Conservation (phyloP, 2,797 vertebrate species). For the Leuciscus waleckii region DNA sequence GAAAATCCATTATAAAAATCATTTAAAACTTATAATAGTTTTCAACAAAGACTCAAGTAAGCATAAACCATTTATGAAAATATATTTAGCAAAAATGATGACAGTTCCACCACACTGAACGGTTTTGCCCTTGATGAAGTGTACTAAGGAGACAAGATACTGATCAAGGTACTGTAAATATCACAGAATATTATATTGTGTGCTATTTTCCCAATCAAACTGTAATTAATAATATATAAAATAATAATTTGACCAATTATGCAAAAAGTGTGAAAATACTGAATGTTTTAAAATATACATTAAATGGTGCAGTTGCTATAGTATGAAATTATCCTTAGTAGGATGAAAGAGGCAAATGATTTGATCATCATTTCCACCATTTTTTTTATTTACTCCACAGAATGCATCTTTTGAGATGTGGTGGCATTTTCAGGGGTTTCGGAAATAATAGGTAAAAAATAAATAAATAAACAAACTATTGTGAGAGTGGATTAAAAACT, state of each 20-base stretch:
- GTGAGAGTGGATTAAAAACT: neutral
- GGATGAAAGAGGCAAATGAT: neutral
- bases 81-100: neutral
- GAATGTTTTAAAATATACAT: neutral
- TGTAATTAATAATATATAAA: neutral
- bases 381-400: neutral
- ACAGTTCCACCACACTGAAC: neutral
- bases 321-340: neutral
- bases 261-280: neutral
- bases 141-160: neutral
- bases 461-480: neutral
- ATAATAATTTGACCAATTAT: neutral
- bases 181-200: neutral
- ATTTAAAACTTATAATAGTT: neutral
- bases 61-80: neutral
- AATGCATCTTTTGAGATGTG: neutral
- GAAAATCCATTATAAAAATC: neutral
- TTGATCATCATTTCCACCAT: too few species aligned
- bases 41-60: neutral
- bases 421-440: neutral
- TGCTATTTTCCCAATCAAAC: neutral
- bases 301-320: neutral
- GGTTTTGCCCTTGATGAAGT: neutral
- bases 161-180: neutral
- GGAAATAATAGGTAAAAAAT: neutral